These are phyloP conservation scores for Smutsia gigantea DNA, from an alignment of 2,797 vertebrate genomes.

Conservation along the genomic window DNA sequence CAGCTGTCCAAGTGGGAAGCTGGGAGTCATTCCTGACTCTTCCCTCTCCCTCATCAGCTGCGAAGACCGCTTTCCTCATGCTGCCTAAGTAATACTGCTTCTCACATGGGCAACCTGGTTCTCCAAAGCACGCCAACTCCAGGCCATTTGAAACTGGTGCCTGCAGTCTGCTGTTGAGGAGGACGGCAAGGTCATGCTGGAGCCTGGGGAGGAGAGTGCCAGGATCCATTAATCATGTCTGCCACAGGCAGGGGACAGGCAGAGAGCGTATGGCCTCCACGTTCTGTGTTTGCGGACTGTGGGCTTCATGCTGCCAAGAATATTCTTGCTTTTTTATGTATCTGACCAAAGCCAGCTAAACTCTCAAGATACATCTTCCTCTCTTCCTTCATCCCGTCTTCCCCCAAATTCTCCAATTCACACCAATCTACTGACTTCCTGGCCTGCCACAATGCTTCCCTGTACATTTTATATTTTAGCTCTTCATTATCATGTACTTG, in stretches of 20 bases:
- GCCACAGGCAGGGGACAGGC: fast-evolving
- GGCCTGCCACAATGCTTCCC: neutral
- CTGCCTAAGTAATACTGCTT: neutral
- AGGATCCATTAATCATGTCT: no score
- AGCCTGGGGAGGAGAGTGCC: neutral
- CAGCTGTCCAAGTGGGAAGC: neutral
- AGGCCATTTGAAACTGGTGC: neutral
- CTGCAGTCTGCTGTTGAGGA: neutral
- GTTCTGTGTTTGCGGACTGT: neutral
- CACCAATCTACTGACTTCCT: fast-evolving
- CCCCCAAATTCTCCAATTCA: neutral
- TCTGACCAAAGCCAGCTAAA: neutral
- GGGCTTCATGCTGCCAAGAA: neutral
- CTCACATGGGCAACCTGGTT: neutral
- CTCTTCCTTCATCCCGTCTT: neutral
- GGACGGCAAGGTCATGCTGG: neutral
- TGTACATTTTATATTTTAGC: neutral
- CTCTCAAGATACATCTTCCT: neutral
- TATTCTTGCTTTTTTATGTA: neutral
- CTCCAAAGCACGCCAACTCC: neutral
- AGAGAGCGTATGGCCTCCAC: neutral
- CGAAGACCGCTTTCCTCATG: neutral
- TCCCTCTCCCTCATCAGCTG: neutral
- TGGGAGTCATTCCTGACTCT: neutral
- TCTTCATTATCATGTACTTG: neutral